Base-by-base conservation (phyloP, 2,797 vertebrate species). In the Lutjanus campechanus region DNA sequence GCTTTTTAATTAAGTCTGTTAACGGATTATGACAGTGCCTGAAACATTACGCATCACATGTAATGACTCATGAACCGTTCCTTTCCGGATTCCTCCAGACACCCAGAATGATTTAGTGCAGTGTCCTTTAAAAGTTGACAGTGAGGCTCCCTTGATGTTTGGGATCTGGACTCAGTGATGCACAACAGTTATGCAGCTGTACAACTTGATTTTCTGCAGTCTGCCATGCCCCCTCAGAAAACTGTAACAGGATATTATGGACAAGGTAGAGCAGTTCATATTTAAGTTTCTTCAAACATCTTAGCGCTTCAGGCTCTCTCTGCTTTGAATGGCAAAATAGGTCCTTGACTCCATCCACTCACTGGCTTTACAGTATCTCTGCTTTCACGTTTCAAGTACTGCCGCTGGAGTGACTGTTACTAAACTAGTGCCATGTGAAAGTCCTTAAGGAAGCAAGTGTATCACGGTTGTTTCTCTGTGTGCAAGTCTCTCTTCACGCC, bases 1-100 rank as follows among this genome's bases (percentile, higher is more conserved):
- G 67, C 69, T 73, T 84, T 87, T 91, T 93, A 92, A 94, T 93
- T 91, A 92, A 92, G 83, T 85, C 69, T 76, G 81, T 92, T 90
- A 90, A 92, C 77, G 41, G 81, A 80, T 86, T 90, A 84, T 85
- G 89, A 91, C 89, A 74, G 81, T 50, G 77, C 64, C 76, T 84
- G 77, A 85, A 87, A 89, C 87, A 77, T 77, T 72, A 66, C 43
- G 47, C 77, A 62, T 88, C 78, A 46, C 74, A 83, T 78, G 82
- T 72, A 81, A 90, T 90, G 87, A 92, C 43, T 91, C 82, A 79
- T 81, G 61, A 84, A 59, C 54, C 43, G 8, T 68, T 81, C 76
- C 72, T 69, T 69, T 74, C 73, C 41, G 58, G 88, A 86, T 92
- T 91, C 77, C 86, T 85, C 73, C 73, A 84, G 86, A 91, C 82